Evolutionary conservation across 2,113 vertebrate genomes (phyloP), one percentile per base, ranked within the genome.

Genomic region (Capreolus pygargus): DNA sequence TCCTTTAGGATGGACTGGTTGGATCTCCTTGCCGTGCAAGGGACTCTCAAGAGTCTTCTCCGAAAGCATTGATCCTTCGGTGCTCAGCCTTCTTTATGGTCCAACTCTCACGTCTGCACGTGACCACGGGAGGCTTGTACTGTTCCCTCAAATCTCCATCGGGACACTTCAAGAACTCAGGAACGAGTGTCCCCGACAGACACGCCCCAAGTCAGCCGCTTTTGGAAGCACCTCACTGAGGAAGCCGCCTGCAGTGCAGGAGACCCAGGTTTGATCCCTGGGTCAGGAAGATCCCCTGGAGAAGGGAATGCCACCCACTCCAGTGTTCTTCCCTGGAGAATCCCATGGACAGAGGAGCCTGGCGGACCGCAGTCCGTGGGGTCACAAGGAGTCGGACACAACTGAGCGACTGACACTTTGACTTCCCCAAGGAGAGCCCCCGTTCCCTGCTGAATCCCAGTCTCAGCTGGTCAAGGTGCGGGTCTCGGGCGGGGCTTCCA

Each of bases 311-410:
- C 36, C 11, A 14, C 70, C 70, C 70, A 7, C 36, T 43, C 70
- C 70, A 23, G 5, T 43, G 1, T 43, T 43, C 21, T 25, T 6
- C 36, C 36, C 36, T 39, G 36, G 67, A 74, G 67, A 39, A 12
- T 25, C 67, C n/a, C 67, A 74, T 6, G 67, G n/a, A 74, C 67
- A 39, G 67, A 11, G 67, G 67, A 39, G 21, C 67, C 67, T 23
- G 67, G 67, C 2, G 10, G 67, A 6, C 67, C 17, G 5, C 67
- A 36, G 19, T 25, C 67, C 5, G 0, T 23, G 36, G 19, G 67
- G 10, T 39, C 0, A 2, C n/a, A 11, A 2, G 36, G 64, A 36
- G 5, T 3, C 19, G 1, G 67, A 25, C 67, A 25, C 1, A 2
- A 74, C 67, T 39, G 36, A 39, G 67, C 2, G 5, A 6, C 64